These are phyloP conservation scores for Hydrotaea cyrtoneurina DNA, from an alignment of 2,888 invertebrate species.

Conservation along the genomic window DNA sequence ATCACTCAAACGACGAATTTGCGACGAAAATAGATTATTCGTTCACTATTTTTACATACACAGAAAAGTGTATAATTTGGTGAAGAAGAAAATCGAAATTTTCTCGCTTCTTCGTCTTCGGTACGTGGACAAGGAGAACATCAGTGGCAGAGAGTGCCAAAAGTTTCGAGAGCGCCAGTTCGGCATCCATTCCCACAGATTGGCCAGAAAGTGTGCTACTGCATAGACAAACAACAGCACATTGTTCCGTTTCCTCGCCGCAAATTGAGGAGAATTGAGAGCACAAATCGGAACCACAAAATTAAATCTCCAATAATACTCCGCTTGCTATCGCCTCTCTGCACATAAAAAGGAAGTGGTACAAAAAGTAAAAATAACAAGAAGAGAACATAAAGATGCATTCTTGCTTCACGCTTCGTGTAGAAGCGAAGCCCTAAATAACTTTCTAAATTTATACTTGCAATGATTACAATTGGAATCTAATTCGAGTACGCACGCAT, in stretches of 20 bases:
- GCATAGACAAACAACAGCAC: neutral
- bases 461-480: conserved; percentile 25
- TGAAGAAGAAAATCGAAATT: conserved; percentile 28
- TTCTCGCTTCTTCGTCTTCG: neutral
- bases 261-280: neutral
- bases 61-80: conserved; percentile 51
- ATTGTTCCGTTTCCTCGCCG: neutral
- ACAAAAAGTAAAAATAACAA: conserved; percentile 39
- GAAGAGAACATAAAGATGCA: conserved; percentile 35
- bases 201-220: conserved; percentile 1
- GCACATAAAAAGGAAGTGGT: conserved; percentile 55
- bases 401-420: conserved; percentile 21
- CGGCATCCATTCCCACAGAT: neutral
- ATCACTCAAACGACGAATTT: conserved; percentile 52
- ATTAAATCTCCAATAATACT: conserved; percentile 14
- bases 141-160: neutral
- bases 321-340: neutral
- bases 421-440: conserved; percentile 64
- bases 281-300: conserved; percentile 1
- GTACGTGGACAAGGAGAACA: conserved; percentile 6
- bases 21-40: conserved; percentile 74
- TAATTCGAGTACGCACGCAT: neutral
- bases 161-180: neutral
- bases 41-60: conserved; percentile 74
- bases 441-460: conserved; percentile 60